phyloP scores from a whole-genome alignment of 2,888 invertebrate genomes.

The Drosophila borealis region DNA sequence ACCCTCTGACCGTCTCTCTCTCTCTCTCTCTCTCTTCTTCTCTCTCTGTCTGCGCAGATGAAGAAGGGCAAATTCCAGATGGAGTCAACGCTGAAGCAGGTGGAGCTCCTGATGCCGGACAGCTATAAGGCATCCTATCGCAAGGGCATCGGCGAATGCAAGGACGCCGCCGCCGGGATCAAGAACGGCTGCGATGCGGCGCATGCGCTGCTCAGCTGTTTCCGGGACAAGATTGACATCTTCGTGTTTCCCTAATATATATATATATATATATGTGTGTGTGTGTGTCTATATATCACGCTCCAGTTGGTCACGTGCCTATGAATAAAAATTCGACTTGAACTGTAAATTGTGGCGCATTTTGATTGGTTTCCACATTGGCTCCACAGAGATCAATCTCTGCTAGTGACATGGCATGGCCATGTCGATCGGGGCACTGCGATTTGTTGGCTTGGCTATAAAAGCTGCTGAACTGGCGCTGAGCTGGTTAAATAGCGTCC shows the following conservation, averaged over 20 bases:
- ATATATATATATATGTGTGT: no score
- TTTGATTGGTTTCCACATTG: constrained; percentile 8
- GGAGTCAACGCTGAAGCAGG: constrained; percentile 82
- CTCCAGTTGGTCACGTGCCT: constrained; percentile 35
- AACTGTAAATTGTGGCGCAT: constrained; percentile 11
- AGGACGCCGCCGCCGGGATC: constrained; percentile 77
- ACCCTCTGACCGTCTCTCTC: background rate
- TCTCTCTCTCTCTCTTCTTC: background rate
- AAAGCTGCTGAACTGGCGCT: background rate
- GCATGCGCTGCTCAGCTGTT: constrained; percentile 74
- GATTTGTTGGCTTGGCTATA: constrained; percentile 14
- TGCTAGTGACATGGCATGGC: constrained; percentile 16
- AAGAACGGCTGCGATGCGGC: constrained; percentile 84
- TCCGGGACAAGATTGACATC: constrained; percentile 69
- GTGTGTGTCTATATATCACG: constrained; percentile 13
- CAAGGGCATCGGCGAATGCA: constrained; percentile 76
- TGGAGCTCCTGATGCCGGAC: constrained; percentile 83
- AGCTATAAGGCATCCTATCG: constrained; percentile 76
- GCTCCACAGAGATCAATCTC: constrained; percentile 13
- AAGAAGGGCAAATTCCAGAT: constrained; percentile 84
- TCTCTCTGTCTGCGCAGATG: constrained; percentile 64
- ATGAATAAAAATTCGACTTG: constrained; percentile 31
- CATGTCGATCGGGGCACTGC: constrained; percentile 1
- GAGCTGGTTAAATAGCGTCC: background rate
- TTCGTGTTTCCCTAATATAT: constrained; percentile 80